phyloP scores from a whole-genome alignment of 2,888 invertebrate genomes.

The Philonicus albiceps region DNA sequence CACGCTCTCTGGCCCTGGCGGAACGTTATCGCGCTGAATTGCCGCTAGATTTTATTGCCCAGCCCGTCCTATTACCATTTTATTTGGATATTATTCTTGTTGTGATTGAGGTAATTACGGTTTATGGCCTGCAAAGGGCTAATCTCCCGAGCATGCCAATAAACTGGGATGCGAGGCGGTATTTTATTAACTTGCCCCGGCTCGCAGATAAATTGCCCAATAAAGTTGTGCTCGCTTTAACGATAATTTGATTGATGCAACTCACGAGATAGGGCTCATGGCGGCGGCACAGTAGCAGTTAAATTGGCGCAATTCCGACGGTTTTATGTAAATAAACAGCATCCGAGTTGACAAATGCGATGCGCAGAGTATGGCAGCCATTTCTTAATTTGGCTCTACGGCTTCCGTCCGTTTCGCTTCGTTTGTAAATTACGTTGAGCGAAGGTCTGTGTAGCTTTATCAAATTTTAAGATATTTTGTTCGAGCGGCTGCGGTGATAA shows the following conservation, averaged over 20 bases:
- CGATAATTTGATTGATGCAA: conserved; percentile 32
- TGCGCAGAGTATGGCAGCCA: not conserved
- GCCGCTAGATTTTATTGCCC: conserved; percentile 21
- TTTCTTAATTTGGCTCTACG: not conserved
- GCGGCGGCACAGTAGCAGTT: not conserved
- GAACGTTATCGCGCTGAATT: not conserved
- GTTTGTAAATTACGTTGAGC: not conserved
- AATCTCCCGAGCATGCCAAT: not conserved
- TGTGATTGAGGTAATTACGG: conserved; percentile 37
- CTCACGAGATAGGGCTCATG: conserved; percentile 11
- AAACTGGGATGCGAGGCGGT: not conserved
- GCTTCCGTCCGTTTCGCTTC: not conserved
- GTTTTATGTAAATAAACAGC: not conserved
- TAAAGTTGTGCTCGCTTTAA: conserved; percentile 35
- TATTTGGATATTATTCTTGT: conserved; percentile 36
- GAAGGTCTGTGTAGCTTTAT: not conserved
- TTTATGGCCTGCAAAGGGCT: conserved; percentile 33
- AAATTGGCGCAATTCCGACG: not conserved
- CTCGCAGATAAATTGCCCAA: conserved; percentile 25
- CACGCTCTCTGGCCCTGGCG: not conserved
- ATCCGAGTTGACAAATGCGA: not conserved
- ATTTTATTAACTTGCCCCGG: not conserved
- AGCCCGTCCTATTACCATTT: conserved; percentile 13
- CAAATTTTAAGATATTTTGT: not conserved
- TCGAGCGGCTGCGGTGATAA: not conserved